Percentiles rank a stretch among this genome's conserved stretches.
Evolutionary conservation across 1,140 invertebrate genomes (phyloP).

Genomic region (Bicyclus anynana): DNA sequence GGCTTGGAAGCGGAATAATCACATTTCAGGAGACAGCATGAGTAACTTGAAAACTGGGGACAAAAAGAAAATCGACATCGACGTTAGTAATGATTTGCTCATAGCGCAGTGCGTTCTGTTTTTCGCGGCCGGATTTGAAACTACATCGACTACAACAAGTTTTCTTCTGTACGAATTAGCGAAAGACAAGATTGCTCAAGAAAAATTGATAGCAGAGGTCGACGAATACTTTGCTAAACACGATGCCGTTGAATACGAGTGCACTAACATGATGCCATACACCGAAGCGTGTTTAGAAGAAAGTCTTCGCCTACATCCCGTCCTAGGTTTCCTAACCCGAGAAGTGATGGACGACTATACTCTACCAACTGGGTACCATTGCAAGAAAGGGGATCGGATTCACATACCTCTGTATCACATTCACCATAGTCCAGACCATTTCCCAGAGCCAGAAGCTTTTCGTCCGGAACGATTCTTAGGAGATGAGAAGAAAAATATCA

Average conservation of each 20-base stretch:
- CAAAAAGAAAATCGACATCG: slow-evolving; percentile 10
- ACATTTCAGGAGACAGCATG: slow-evolving; percentile 22
- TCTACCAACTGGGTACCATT: slow-evolving; percentile 23
- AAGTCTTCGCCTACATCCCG: slow-evolving; percentile 28
- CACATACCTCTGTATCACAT: slow-evolving; percentile 34
- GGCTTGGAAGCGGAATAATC: slow-evolving; percentile 22
- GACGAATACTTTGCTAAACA: slow-evolving; percentile 14
- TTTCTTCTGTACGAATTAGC: slow-evolving; percentile 33
- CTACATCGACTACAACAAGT: slow-evolving; percentile 24
- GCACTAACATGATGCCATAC: slow-evolving; percentile 23
- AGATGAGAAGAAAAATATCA: slow-evolving; percentile 26
- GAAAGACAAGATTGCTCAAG: slow-evolving; percentile 23
- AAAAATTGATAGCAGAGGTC: slow-evolving; percentile 24
- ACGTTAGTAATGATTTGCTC: slow-evolving; percentile 24
- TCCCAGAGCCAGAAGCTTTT: slow-evolving; percentile 10
- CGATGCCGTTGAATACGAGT: slow-evolving; percentile 26
- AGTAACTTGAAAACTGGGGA: slow-evolving; percentile 14
- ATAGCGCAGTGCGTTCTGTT: slow-evolving; percentile 26
- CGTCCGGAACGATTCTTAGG: slow-evolving; percentile 32
- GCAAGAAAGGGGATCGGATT: slow-evolving; percentile 27
- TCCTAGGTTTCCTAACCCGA: slow-evolving; percentile 27
- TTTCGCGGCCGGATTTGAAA: slow-evolving; percentile 36
- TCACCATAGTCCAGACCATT: slow-evolving; percentile 26
- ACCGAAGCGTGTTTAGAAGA: slow-evolving; percentile 29
- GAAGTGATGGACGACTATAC: slow-evolving; percentile 30